Evolutionary conservation across 1,140 invertebrate genomes (phyloP), one percentile per base, ranked within the genome.

Genomic region (Megalopta genalis): DNA sequence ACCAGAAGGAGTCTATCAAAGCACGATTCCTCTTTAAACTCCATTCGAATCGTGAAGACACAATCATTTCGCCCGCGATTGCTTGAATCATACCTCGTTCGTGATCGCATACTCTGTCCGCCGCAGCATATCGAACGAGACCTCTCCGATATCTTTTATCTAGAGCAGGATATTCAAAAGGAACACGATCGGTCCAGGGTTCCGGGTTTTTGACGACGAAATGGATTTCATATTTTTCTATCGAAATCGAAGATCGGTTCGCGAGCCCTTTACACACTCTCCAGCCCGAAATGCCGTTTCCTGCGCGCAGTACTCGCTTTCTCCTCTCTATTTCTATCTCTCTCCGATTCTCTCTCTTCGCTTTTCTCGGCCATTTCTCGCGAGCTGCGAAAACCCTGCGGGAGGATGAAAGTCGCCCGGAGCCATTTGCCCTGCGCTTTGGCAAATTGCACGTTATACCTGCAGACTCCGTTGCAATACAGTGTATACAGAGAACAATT

Each of bases 391-490:
- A 72, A n/a, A 39, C 57, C 32, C 21, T 21, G 25, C 62, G 21
- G 70, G 23, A 74, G 71, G 79, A 66, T 65, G 66, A 65, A 77
- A 81, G 80, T 77, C 60, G 52, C 67, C 52, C 52, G 68, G 21
- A 77, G 80, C 66, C 80, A 81, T 81, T 81, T 81, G 80, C 80
- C 67, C 37, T 65, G 52, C 66, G 80, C 80, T 81, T 81, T 77
- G 62, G 74, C 52, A 71, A 77, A 77, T 77, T 81, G 74, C 69
- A 77, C 60, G 74, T 57, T 76, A 67, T 32, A 76, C 75, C 59
- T 52, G 42, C 12, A 57, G 62, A 14, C 42, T 64, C 62, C 39
- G 70, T 66, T 52, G 60, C 54, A 16, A 18, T n/a, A 52, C 59
- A 27, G 27, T 37, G 23, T 39, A 49, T 37, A 66, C 77, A 49